These are phyloP conservation scores for Garrulus glandarius DNA, from an alignment of 2,797 vertebrate genomes.

Conservation along the genomic window DNA sequence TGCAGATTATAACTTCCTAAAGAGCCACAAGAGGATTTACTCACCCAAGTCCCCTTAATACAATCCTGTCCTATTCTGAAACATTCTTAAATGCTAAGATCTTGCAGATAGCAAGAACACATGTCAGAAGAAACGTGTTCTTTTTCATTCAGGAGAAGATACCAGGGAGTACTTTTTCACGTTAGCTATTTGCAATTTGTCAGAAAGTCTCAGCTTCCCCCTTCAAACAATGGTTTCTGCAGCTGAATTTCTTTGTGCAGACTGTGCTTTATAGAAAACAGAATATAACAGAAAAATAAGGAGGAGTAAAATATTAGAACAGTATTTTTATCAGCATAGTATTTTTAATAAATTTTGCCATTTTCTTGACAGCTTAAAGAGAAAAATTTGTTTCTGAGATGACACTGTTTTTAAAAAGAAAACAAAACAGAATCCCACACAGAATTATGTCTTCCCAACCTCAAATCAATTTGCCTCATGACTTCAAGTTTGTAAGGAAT, in stretches of 20 bases:
- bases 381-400: neutral
- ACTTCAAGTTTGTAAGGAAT: neutral
- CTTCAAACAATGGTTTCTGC: neutral
- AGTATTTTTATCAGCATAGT: neutral
- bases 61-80: neutral
- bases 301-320: neutral
- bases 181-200: neutral
- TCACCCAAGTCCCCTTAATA: neutral
- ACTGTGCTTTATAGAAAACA: neutral
- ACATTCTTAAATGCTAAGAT: neutral
- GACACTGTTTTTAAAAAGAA: neutral
- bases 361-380: neutral
- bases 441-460: neutral
- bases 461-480: neutral
- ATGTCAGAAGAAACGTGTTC: neutral
- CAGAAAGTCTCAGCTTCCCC: neutral
- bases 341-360: neutral
- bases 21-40: neutral
- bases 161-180: neutral
- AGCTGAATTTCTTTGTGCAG: neutral
- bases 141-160: neutral
- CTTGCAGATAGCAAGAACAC: neutral
- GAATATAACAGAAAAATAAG: neutral
- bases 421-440: neutral
- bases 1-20: slow-evolving; percentile 11